Conservation (phyloP, 2,797 vertebrate species). For the Chelidonichthys spinosus region DNA sequence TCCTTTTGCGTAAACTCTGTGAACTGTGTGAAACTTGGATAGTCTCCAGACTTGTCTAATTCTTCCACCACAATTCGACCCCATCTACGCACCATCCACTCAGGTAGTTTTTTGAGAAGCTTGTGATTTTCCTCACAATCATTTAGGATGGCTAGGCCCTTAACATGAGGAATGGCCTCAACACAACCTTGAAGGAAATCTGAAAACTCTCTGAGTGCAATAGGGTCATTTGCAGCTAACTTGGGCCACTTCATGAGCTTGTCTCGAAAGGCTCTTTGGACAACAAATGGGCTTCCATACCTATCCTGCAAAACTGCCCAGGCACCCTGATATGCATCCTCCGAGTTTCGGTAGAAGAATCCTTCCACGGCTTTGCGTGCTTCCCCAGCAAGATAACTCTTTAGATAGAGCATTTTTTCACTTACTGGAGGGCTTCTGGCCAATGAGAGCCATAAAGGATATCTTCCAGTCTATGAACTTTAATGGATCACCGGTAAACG, state of each 20-base stretch:
- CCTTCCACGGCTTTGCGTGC: constrained; percentile 46
- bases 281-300: constrained; percentile 30
- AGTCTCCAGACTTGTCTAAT: neutral
- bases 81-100: constrained; percentile 43
- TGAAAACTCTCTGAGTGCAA: constrained; percentile 36
- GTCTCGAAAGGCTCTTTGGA: constrained; percentile 44
- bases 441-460: too few species aligned
- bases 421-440: neutral
- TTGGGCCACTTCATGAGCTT: constrained; percentile 51
- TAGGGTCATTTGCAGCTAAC: constrained; percentile 18
- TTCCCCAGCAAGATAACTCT: constrained; percentile 39
- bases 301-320: neutral
- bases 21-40: constrained; percentile 32
- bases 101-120: constrained; percentile 40
- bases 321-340: constrained; percentile 1
- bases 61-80: too few species aligned
- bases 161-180: constrained; percentile 46
- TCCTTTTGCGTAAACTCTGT: constrained; percentile 47
- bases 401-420: constrained; percentile 51
- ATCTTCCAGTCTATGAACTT: constrained; percentile 35
- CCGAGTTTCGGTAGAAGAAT: constrained; percentile 39
- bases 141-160: constrained; percentile 43
- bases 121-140: constrained; percentile 53
- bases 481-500: constrained; percentile 29
- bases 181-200: constrained; percentile 39